Evolutionary conservation across 2,113 vertebrate species (phyloP).

Genomic region (Xiphorhynchus elegans): DNA sequence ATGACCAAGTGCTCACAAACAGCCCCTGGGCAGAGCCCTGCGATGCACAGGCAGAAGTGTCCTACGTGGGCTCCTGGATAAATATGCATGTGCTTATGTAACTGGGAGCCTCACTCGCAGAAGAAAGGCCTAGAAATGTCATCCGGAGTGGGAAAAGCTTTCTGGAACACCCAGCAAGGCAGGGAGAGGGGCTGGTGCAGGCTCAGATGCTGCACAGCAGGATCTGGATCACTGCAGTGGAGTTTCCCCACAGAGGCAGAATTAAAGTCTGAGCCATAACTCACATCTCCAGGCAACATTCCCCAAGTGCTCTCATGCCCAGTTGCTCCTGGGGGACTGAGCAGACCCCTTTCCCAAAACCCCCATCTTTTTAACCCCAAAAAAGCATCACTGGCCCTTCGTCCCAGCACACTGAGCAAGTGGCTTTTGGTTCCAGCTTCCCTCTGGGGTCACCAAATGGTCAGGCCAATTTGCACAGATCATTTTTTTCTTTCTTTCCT

Average conservation of each 20-base stretch:
- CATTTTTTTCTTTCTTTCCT: not conserved
- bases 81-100: not conserved
- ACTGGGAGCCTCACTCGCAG: not conserved
- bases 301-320: not conserved
- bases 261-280: not conserved
- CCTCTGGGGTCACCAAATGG: not conserved
- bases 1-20: not conserved
- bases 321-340: not conserved
- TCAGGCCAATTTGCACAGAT: not conserved
- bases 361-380: not conserved
- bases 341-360: not conserved
- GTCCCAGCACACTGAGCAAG: not conserved
- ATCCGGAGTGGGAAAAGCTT: not conserved
- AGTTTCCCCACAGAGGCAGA: not conserved
- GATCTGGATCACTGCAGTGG: not conserved
- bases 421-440: not conserved
- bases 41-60: rapidly evolving
- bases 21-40: not conserved
- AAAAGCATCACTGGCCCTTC: not conserved
- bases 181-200: not conserved
- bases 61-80: not conserved
- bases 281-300: not conserved
- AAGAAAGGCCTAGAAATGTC: constrained; percentile 1
- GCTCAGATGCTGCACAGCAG: not conserved
- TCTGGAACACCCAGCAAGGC: not conserved